Conservation (phyloP, 2,113 vertebrate species). For the Cottus gobio region DNA sequence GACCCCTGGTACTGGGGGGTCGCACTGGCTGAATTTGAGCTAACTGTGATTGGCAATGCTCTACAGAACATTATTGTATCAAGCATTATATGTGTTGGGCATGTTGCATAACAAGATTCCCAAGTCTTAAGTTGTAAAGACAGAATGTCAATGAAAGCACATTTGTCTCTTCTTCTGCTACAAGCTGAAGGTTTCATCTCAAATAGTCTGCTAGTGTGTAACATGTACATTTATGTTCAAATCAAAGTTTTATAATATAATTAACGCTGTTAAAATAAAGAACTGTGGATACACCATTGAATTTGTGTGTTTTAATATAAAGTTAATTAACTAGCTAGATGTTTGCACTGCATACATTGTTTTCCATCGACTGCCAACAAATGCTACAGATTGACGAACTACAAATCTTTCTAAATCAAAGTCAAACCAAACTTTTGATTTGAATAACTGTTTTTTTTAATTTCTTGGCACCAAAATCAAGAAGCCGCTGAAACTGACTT, state of each 20-base stretch:
- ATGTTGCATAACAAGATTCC: conserved; percentile 3
- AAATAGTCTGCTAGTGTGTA: conserved; percentile 21
- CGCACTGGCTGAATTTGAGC: too few relatives aligned
- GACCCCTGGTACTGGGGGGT: too few relatives aligned
- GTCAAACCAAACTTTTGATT: background rate
- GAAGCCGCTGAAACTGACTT: too few relatives aligned
- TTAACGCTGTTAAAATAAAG: conserved; percentile 32
- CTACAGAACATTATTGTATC: background rate
- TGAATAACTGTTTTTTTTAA: background rate
- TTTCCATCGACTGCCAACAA: background rate
- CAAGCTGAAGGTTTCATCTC: conserved; percentile 50
- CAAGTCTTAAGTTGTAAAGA: conserved; percentile 19
- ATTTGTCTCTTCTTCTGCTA: conserved; percentile 20
- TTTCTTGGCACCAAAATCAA: background rate
- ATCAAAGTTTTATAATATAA: conserved; percentile 40
- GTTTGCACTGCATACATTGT: background rate
- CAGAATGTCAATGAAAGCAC: conserved; percentile 14
- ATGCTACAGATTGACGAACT: background rate
- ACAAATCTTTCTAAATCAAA: background rate
- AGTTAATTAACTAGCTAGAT: background rate
- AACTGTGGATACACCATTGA: conserved; percentile 19
- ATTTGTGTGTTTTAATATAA: conserved; percentile 6
- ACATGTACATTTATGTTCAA: conserved; percentile 33
- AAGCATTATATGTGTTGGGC: conserved; percentile 8
- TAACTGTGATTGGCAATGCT: background rate